These are phyloP conservation scores for Aelia acuminata DNA, from an alignment of 2,888 invertebrate genomes.

Conservation along the genomic window DNA sequence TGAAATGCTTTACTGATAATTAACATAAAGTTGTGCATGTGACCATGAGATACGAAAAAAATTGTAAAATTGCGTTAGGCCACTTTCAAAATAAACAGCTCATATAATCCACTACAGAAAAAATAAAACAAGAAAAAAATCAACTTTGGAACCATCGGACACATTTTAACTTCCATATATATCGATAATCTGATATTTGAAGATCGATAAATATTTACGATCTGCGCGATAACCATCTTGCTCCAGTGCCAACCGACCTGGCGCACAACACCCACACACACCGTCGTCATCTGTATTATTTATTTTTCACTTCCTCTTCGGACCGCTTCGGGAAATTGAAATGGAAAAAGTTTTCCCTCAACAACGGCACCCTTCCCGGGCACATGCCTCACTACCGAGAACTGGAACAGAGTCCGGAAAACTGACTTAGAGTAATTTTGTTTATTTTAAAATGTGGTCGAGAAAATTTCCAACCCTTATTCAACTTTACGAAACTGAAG, in stretches of 20 bases:
- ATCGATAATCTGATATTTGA: background rate
- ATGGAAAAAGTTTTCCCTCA: slow-evolving; percentile 45
- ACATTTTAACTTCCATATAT: background rate
- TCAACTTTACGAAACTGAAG: background rate
- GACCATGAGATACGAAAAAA: too few species aligned
- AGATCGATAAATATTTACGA: slow-evolving; percentile 25
- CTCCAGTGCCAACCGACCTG: too few species aligned
- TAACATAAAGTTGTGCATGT: too few species aligned
- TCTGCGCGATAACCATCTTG: background rate
- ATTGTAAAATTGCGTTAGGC: too few species aligned
- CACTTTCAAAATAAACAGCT: too few species aligned
- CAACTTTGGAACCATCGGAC: too few species aligned
- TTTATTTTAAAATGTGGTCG: background rate
- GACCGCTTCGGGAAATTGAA: slow-evolving; percentile 44
- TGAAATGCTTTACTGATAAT: too few species aligned
- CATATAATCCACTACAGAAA: too few species aligned
- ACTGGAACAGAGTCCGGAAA: background rate
- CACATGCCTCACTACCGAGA: background rate
- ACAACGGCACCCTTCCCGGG: background rate
- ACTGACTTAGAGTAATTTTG: slow-evolving; percentile 20
- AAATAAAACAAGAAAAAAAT: too few species aligned
- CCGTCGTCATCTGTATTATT: slow-evolving; percentile 34
- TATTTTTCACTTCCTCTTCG: slow-evolving; percentile 36
- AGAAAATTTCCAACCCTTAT: background rate
- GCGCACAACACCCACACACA: background rate